phyloP scores from a whole-genome alignment of 2,888 invertebrate genomes.

The Xanthorhoe designata region DNA sequence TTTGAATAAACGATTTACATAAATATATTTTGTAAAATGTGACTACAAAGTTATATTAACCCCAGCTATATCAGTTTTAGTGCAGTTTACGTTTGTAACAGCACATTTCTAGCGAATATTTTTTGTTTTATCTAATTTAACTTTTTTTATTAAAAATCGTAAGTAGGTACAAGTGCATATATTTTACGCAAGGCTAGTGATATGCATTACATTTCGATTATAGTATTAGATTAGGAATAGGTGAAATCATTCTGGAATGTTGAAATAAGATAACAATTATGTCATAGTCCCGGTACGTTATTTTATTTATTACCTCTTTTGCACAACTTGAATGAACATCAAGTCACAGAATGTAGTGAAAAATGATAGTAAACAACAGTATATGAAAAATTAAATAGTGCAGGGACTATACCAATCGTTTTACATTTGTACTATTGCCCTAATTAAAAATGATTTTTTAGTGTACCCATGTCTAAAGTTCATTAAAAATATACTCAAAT shows the following conservation, averaged over 20 bases:
- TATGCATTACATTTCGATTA: slow-evolving; percentile 59
- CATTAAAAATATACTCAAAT: neutral
- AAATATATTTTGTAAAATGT: neutral
- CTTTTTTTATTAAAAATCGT: slow-evolving; percentile 51
- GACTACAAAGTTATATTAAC: slow-evolving; percentile 8
- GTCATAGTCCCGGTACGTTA: neutral
- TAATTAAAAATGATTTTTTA: slow-evolving; percentile 10
- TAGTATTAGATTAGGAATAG: slow-evolving; percentile 44
- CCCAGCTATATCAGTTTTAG: slow-evolving; percentile 11
- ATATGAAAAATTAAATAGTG: neutral
- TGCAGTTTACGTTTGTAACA: slow-evolving; percentile 1
- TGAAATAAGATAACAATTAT: slow-evolving; percentile 31
- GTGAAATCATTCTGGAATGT: slow-evolving; percentile 56
- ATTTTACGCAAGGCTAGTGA: slow-evolving; percentile 63
- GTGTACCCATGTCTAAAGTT: slow-evolving; percentile 2
- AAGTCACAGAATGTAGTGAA: neutral
- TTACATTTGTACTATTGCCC: slow-evolving; percentile 27
- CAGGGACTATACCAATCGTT: slow-evolving; percentile 12
- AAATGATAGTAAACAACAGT: neutral
- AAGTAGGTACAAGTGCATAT: slow-evolving; percentile 62
- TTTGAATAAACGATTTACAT: slow-evolving; percentile 1
- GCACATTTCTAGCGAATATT: slow-evolving; percentile 5
- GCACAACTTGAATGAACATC: neutral
- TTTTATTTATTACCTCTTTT: neutral
- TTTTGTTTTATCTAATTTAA: slow-evolving; percentile 45